phyloP scores from a whole-genome alignment of 53 echinoderm and acorn worm genomes.

The Crossaster papposus region DNA sequence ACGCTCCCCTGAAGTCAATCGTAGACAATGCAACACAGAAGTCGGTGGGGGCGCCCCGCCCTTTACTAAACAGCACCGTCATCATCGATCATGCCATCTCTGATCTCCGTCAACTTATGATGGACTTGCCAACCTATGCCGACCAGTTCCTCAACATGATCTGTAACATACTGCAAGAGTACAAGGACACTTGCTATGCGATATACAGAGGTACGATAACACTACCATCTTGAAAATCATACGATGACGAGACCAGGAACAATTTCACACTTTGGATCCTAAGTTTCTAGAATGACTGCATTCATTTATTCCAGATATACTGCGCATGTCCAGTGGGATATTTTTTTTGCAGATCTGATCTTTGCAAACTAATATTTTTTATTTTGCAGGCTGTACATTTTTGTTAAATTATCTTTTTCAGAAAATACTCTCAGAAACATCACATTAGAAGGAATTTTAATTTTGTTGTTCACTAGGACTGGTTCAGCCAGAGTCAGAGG shows the following conservation, averaged over 20 bases:
- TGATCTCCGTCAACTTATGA: conserved; percentile 85
- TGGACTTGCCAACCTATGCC: conserved; percentile 87
- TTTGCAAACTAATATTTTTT: no score
- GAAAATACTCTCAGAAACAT: no score
- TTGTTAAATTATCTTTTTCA: no score
- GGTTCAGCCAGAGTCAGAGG: conserved; percentile 96
- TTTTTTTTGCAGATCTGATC: no score
- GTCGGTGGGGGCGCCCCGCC: conserved; percentile 80
- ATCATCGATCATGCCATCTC: conserved; percentile 88
- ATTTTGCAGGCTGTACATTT: no score
- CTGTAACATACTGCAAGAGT: conserved; percentile 91
- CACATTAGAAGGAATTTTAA: not conserved
- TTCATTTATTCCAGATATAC: no score
- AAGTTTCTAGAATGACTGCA: no score
- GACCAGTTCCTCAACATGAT: conserved; percentile 97
- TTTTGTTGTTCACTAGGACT: conserved; percentile 61
- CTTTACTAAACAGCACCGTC: conserved; percentile 81
- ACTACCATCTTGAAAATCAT: no score
- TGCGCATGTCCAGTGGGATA: no score
- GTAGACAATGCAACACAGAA: conserved; percentile 85
- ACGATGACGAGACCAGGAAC: no score
- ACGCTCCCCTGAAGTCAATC: conserved; percentile 76
- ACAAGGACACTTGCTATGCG: conserved; percentile 95
- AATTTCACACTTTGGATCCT: no score
- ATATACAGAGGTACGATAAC: conserved; percentile 80